phyloP scores from a whole-genome alignment of 1,140 invertebrate genomes.

The Melanaphis sacchari region DNA sequence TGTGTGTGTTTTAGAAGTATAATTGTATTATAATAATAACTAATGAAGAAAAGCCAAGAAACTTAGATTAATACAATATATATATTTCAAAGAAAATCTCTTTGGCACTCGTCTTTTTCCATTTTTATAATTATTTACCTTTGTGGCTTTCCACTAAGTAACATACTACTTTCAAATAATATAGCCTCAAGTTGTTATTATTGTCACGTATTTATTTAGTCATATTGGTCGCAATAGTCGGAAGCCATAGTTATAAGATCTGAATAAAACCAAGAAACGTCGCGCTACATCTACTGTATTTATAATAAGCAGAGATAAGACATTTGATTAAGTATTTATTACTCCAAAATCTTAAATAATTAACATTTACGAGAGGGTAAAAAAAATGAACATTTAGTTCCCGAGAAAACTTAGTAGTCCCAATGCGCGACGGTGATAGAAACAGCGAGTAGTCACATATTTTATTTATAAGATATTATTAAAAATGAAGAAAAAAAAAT shows the following conservation, averaged over 20 bases:
- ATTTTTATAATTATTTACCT: not conserved
- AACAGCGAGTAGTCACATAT: slow-evolving; percentile 24
- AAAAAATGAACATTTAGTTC: not conserved
- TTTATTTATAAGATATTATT: slow-evolving; percentile 35
- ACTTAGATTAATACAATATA: not conserved
- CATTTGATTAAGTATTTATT: slow-evolving; percentile 27
- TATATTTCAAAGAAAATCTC: not conserved
- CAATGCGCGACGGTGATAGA: not conserved
- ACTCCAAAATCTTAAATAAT: slow-evolving; percentile 5
- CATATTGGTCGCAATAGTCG: not conserved
- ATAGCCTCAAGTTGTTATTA: not conserved
- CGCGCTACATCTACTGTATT: not conserved
- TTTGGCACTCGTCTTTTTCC: not conserved
- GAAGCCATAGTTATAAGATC: not conserved
- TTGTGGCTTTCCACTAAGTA: not conserved
- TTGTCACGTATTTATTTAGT: slow-evolving; percentile 36
- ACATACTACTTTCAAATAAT: not conserved
- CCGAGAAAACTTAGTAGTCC: slow-evolving; percentile 14
- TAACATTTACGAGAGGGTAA: not conserved
- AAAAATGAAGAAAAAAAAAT: slow-evolving; percentile 1
- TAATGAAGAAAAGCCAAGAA: not conserved
- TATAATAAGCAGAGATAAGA: not conserved
- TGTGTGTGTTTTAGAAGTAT: not conserved
- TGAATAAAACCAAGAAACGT: slow-evolving; percentile 12
- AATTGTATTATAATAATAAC: not conserved